Evolutionary conservation across 2,888 invertebrate species (phyloP), one percentile per base, ranked within the genome.

Genomic region (Anticlea derivata): DNA sequence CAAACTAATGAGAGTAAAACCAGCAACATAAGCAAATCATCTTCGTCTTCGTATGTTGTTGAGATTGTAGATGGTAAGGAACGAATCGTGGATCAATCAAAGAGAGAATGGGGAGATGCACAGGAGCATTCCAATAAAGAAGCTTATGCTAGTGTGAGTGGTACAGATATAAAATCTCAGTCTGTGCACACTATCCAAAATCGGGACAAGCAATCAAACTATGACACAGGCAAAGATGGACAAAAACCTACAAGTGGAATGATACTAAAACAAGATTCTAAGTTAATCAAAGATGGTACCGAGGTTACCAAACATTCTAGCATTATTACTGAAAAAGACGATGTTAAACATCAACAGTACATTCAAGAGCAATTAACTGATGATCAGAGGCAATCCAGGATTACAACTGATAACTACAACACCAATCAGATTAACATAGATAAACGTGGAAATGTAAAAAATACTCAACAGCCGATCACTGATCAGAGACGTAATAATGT

Each of bases 31-130:
- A 86, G 90, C 38, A 93, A 94, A 72, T 93, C 92, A 23, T 92
- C 93, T 26, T 92, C 93, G 1, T 92, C 92, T 10, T 93, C 93
- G 8, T 93, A 94, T 66, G 92, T 92, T 22, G 92, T 94, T 35
- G 94, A 94, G 80, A 92, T 93, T 58, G 92, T 93, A 12, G 93
- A 93, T 66, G 93, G 93, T 1, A 93, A 93, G 71, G 93, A 93
- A 78, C 82, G 92, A 27, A 88, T 93, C 30, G 79, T 93, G 31
- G 93, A 93, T 55, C 89, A 89, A 61, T 91, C 92, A 43, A 92
- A 91, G 38, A 91, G 92, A 62, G 93, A 93, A 75, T 90, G 92
- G 78, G 92, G 92, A 35, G 89, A 90, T 66, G 86, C 83, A 33
- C 66, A 91, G 68, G 85, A 89, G 57, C 74, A 87, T 48, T 78